Base-by-base conservation (phyloP, 2,113 vertebrate genomes). In the Scortum barcoo region DNA sequence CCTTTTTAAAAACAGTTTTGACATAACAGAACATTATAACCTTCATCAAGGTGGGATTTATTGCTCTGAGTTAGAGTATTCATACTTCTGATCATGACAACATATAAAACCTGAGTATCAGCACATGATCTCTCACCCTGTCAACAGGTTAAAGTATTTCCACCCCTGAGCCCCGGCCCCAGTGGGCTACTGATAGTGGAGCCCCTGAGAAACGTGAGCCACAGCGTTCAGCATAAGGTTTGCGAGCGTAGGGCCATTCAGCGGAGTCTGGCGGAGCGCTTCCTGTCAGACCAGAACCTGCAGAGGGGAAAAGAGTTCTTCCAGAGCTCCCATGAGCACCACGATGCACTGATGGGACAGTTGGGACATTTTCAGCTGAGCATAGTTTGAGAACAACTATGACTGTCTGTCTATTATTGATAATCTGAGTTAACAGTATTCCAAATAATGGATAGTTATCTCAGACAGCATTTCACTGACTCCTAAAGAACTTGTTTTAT, bases 171-270 rank as follows among this genome's bases (percentile, higher is more conserved):
- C 5, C 57, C 57, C 2, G 57, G 46, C 13, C 1, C n/a, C 33
- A 62, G 57, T 0, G 76, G 76, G 4, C 3, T 72, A 36, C 58
- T 80, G 30, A 61, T 80, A n/a, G 77, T 80, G 48, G 77, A 80
- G 68, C 77, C 68, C 13, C 60, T 65, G 38, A 72, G 26, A 14
- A 80, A 80, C 10, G 58, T 57, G 22, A 80, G 48, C 50, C 68
- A 80, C 6, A 5, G 3, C 3, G 26, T 80, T 46, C 50, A 19
- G 3, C 28, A 36, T 12, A 11, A 12, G 44, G 19, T 2, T 36
- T 80, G 77, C 14, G 69, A 72, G 38, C 38, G 38, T 4, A 36
- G 4, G 20, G 38, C 19, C 38, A 48, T 80, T 26, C 58, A 46
- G 26, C 58, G 7, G 46, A 33, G 68, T 26, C 60, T 80, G 48